Conservation (phyloP, 2,888 invertebrate genomes). For the Subacronicta megacephala region DNA sequence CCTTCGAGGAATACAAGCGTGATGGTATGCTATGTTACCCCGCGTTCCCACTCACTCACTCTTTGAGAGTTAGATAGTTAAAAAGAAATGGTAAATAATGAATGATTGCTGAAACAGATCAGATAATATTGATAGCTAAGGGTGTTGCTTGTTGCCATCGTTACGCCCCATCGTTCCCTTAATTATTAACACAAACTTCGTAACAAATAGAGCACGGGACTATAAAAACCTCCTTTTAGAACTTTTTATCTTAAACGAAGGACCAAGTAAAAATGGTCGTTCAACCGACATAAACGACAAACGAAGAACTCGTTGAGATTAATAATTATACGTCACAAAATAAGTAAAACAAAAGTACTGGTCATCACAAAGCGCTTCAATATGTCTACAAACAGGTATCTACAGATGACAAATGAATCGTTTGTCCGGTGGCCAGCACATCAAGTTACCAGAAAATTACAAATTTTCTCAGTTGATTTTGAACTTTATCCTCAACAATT, state of each 20-base stretch:
- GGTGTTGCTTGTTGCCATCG: constrained; percentile 20
- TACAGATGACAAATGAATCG: no score
- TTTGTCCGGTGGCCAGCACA: no score
- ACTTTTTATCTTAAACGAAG: constrained; percentile 1
- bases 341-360: constrained; percentile 17
- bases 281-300: constrained; percentile 43
- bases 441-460: no score
- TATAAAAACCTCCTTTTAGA: no score
- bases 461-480: no score
- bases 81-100: constrained; percentile 25
- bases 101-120: constrained; percentile 27
- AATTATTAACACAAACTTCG: constrained; percentile 30
- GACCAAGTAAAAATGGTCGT: constrained; percentile 19
- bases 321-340: constrained; percentile 26
- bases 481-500: no score
- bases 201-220: constrained; percentile 11
- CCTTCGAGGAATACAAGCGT: no score
- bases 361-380: not conserved
- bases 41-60: no score
- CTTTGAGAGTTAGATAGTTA: no score
- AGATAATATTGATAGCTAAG: constrained; percentile 37
- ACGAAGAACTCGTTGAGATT: constrained; percentile 47
- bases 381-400: no score
- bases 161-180: constrained; percentile 19
- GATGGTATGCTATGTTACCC: no score